A percentile compares a stretch with the other conserved stretches of the same genome.
phyloP scores from a whole-genome alignment of 1,140 invertebrate species.

The Caenorhabditis tropicalis region DNA sequence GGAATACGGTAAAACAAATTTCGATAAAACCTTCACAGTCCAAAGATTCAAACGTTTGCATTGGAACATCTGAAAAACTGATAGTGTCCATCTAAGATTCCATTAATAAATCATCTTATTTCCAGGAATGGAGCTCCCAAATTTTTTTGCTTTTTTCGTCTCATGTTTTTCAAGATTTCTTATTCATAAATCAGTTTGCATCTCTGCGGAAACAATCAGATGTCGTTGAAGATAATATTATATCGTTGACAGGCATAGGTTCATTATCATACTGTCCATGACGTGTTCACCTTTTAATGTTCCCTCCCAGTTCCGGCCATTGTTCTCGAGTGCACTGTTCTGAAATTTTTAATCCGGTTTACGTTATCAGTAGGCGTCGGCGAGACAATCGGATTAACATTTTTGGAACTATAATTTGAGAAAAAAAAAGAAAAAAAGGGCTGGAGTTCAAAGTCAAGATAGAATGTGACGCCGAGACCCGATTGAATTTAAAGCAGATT shows the following conservation, averaged over 20 bases:
- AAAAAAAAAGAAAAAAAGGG: background rate
- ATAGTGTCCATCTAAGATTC: too few species aligned
- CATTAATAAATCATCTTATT: too few species aligned
- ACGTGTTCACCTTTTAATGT: constrained; percentile 1
- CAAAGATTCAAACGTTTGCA: too few species aligned
- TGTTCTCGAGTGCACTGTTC: background rate
- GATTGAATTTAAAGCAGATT: background rate
- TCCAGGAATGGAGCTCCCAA: too few species aligned
- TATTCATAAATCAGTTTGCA: too few species aligned
- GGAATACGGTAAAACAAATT: too few species aligned
- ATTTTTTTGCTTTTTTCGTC: too few species aligned
- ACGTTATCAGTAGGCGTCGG: background rate
- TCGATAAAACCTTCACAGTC: too few species aligned
- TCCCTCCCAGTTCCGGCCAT: background rate
- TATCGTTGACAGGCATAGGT: background rate
- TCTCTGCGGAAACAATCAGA: too few species aligned
- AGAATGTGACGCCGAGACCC: background rate
- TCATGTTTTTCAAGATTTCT: too few species aligned
- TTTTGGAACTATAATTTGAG: constrained; percentile 16
- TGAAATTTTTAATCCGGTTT: background rate
- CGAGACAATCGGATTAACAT: constrained; percentile 19
- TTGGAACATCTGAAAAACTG: too few species aligned
- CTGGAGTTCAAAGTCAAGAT: background rate
- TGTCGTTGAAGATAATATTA: background rate
- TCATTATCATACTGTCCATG: background rate